phyloP scores from a whole-genome alignment of 2,797 vertebrate genomes.

The Falco naumanni region DNA sequence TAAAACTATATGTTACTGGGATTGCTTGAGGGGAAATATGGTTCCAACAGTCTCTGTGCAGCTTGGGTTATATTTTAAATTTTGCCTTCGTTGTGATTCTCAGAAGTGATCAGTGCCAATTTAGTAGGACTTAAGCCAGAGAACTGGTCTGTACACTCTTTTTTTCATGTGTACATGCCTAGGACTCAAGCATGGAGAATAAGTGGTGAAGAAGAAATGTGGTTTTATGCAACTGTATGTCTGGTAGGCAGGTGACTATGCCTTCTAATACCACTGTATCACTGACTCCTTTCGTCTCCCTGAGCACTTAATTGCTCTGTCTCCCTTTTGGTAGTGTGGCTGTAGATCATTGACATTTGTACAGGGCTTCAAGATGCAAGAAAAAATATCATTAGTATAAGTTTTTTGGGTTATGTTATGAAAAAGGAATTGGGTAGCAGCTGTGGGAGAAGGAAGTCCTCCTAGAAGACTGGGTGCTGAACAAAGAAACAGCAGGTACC shows the following conservation, averaged over 20 bases:
- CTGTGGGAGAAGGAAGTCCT: neutral
- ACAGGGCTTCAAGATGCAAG: neutral
- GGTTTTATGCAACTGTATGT: rapidly evolving
- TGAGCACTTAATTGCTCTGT: neutral
- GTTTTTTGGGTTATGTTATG: neutral
- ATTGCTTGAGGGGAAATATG: neutral
- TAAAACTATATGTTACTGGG: neutral
- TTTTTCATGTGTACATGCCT: rapidly evolving
- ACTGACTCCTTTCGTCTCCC: neutral
- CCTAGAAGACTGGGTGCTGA: neutral
- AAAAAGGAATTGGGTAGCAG: neutral
- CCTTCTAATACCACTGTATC: neutral
- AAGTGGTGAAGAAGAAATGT: neutral
- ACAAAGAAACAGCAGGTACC: neutral
- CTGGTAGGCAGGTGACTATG: neutral
- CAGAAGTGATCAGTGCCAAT: neutral
- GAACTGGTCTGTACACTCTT: neutral
- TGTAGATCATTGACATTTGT: neutral
- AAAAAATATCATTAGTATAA: neutral
- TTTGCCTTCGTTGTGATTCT: neutral
- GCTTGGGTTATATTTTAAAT: neutral
- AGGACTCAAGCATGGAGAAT: neutral
- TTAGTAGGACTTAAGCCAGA: neutral
- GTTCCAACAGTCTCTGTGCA: neutral
- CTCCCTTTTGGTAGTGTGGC: neutral